These are phyloP conservation scores for Drosophila malerkotliana DNA, from an alignment of 1,140 invertebrate species.

Conservation along the genomic window DNA sequence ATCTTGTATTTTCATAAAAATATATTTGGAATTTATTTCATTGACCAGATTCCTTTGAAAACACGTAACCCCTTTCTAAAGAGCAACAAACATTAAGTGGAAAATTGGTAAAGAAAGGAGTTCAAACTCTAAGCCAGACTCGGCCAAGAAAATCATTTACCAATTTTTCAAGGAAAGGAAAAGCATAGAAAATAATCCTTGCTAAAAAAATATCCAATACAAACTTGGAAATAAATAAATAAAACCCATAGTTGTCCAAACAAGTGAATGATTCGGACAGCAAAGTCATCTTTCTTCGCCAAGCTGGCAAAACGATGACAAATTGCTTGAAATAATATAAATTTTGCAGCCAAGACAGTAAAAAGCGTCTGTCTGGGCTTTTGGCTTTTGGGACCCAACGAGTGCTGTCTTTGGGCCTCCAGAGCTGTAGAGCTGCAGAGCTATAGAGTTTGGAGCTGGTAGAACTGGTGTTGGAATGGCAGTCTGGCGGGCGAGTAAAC, in stretches of 20 bases:
- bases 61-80: neutral
- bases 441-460: constrained; percentile 2
- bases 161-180: neutral
- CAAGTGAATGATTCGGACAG: constrained; percentile 50
- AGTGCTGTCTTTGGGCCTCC: constrained; percentile 13
- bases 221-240: constrained; percentile 21
- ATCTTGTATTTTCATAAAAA: neutral
- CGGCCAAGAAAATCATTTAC: constrained; percentile 40
- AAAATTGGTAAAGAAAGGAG: constrained; percentile 69
- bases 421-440: constrained; percentile 7
- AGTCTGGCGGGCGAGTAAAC: constrained; percentile 73
- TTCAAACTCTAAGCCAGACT: constrained; percentile 13
- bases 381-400: constrained; percentile 25
- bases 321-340: constrained; percentile 82
- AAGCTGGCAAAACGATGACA: constrained; percentile 78
- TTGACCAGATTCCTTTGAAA: no score
- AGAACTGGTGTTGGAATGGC: constrained; percentile 30
- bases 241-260: neutral
- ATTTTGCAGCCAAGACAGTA: constrained; percentile 78
- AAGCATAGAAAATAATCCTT: neutral
- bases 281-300: constrained; percentile 67
- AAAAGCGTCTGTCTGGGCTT: constrained; percentile 65
- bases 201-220: neutral
- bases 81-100: constrained; percentile 60
- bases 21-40: neutral